Evolutionary conservation across 2,888 invertebrate species (phyloP), one percentile per base, ranked within the genome.

Genomic region (Ophion ventricosus): DNA sequence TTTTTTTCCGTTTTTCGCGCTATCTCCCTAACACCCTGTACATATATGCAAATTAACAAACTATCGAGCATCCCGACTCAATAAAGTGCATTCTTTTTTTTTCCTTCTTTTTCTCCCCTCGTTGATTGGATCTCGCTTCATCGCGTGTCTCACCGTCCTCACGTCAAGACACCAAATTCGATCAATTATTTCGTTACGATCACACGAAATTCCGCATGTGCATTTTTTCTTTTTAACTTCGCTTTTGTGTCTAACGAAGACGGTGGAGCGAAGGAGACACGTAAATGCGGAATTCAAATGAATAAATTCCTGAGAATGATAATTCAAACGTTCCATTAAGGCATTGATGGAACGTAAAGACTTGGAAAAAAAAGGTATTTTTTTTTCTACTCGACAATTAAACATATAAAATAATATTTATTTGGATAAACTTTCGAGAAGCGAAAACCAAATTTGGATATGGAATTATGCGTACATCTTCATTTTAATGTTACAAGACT

Each of bases 281-380:
- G 1, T 25, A 54, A 66, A 14, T 2, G 40, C 43, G 23, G 26
- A 64, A 82, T 76, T 40, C 20, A 72, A 79, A 56, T 29, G 14
- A 80, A 74, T 74, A 29, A 29, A 35, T 66, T 59, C 8, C 43
- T 49, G 25, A 43, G n/a, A 20, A 59, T 57, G 57, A 77, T 67
- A 26, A 67, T 77, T 77, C 57, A 67, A 57, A 67, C 20, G 43
- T 43, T 59, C 8, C 57, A 20, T 67, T 43, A 67, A 67, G 49
- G n/a, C n/a, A n/a, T n/a, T n/a, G n/a, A n/a, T n/a, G n/a, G n/a
- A n/a, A n/a, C n/a, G n/a, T n/a, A n/a, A n/a, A n/a, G n/a, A n/a
- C n/a, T n/a, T n/a, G n/a, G n/a, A n/a, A n/a, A n/a, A n/a, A n/a
- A n/a, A n/a, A n/a, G n/a, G n/a, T n/a, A n/a, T n/a, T n/a, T n/a